These are phyloP conservation scores for Tetragonisca angustula DNA, from an alignment of 2,888 invertebrate species.

Conservation along the genomic window DNA sequence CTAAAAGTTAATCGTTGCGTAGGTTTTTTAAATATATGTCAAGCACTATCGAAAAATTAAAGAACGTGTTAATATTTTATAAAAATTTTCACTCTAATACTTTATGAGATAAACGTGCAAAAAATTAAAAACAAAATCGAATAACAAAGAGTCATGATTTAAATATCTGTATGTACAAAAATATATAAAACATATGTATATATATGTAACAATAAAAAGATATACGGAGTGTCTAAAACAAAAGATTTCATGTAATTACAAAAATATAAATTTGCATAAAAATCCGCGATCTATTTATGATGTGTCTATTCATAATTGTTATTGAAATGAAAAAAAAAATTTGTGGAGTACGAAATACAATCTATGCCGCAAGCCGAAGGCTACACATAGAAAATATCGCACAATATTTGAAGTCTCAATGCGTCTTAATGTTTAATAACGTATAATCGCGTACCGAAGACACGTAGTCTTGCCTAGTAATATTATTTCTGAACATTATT, in stretches of 20 bases:
- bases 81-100: neutral
- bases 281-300: neutral
- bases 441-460: neutral
- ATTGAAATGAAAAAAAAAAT: conserved; percentile 1
- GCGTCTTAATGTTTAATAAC: neutral
- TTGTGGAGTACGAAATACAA: conserved; percentile 14
- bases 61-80: no score
- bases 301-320: neutral
- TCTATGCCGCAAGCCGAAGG: conserved; percentile 4
- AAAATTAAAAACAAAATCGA: neutral
- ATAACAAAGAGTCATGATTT: neutral
- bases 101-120: neutral
- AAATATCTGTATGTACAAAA: no score
- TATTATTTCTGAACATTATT: conserved; percentile 22
- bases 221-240: neutral
- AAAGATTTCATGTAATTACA: neutral
- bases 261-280: neutral
- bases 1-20: neutral
- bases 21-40: neutral
- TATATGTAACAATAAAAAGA: neutral
- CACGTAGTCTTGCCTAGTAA: neutral
- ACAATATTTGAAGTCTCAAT: neutral
- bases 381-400: neutral
- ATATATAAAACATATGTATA: no score
- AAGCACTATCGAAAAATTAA: neutral